A percentile compares a stretch with the other conserved stretches of the same genome.
These are phyloP conservation scores for Pollachius pollachius DNA, from an alignment of 2,113 vertebrate genomes.

Conservation along the genomic window DNA sequence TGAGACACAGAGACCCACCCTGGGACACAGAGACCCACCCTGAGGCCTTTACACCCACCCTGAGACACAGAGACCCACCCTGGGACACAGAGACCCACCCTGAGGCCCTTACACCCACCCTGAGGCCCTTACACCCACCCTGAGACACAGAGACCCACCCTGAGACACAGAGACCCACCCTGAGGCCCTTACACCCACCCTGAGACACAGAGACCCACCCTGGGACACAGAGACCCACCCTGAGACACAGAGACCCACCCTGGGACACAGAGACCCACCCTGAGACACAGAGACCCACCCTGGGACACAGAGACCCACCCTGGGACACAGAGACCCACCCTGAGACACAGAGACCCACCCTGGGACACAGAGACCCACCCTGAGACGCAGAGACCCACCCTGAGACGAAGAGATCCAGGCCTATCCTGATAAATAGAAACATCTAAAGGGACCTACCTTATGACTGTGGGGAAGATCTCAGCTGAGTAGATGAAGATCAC, in stretches of 20 bases:
- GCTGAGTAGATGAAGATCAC: conserved; percentile 73
- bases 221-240: not conserved
- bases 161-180: too few relatives aligned
- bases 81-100: too few relatives aligned
- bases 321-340: too few relatives aligned
- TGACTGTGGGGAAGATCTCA: conserved; percentile 69
- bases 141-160: too few relatives aligned
- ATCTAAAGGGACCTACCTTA: conserved; percentile 46
- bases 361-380: not conserved
- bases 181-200: too few relatives aligned
- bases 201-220: not conserved
- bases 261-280: too few relatives aligned
- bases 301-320: too few relatives aligned
- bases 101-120: not conserved
- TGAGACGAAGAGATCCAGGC: not conserved
- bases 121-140: not conserved
- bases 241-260: not conserved
- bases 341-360: not conserved
- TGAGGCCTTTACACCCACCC: too few relatives aligned
- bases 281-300: too few relatives aligned
- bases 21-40: too few relatives aligned
- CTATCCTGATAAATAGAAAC: not conserved
- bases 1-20: too few relatives aligned
- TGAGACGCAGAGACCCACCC: not conserved
- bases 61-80: too few relatives aligned